Percentiles rank a stretch among this genome's conserved stretches.
These are phyloP conservation scores for Apodemus speciosus DNA, from an alignment of 2,113 vertebrate genomes.

Conservation along the genomic window DNA sequence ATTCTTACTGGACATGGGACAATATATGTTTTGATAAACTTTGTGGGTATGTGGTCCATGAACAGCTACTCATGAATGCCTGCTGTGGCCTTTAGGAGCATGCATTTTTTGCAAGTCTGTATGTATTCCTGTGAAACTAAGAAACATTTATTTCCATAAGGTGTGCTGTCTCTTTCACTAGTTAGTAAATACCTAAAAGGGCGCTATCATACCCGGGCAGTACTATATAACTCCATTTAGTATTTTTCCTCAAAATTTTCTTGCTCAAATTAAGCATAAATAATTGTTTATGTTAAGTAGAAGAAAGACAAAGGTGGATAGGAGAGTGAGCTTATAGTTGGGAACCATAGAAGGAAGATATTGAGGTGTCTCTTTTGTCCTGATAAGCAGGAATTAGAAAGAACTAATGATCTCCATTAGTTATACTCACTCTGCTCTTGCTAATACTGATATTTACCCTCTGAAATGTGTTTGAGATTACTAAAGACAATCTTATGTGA, in stretches of 20 bases:
- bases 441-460: background rate
- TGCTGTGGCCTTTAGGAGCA: background rate
- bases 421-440: background rate
- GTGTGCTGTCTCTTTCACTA: slow-evolving; percentile 6
- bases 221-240: background rate
- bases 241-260: background rate
- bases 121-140: slow-evolving; percentile 22
- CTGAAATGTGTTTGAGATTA: background rate
- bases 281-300: slow-evolving; percentile 22
- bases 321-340: background rate
- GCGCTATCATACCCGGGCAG: background rate
- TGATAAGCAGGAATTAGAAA: background rate
- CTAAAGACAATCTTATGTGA: background rate
- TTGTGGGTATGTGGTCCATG: background rate
- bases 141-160: background rate
- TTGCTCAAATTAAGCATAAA: slow-evolving; percentile 27
- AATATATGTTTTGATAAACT: background rate
- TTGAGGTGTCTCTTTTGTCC: slow-evolving; percentile 11
- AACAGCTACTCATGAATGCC: background rate
- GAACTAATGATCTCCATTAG: background rate
- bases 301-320: background rate
- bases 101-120: background rate
- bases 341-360: background rate
- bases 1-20: background rate
- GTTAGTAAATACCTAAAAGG: background rate